These are phyloP conservation scores for Hystrix brachyura DNA, from an alignment of 2,113 vertebrate genomes.

Conservation along the genomic window DNA sequence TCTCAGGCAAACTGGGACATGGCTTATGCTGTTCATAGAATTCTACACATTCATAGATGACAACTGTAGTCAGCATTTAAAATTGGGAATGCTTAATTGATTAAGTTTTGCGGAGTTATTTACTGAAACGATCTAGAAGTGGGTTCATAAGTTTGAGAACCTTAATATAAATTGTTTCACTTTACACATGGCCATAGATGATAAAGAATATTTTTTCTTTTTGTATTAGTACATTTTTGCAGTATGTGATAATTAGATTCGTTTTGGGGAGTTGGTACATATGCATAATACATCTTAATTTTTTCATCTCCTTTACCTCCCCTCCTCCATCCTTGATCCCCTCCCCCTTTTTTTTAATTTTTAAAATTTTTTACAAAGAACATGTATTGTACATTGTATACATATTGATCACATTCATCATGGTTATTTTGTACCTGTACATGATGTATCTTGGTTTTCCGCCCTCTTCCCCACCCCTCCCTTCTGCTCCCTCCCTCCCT, in stretches of 20 bases:
- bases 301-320: background rate
- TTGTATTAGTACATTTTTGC: background rate
- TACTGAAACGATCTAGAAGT: constrained; percentile 16
- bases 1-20: background rate
- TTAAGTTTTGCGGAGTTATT: constrained; percentile 35
- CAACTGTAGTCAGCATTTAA: constrained; percentile 39
- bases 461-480: too few relatives aligned
- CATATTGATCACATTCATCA: too few relatives aligned
- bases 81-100: constrained; percentile 61
- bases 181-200: constrained; percentile 22
- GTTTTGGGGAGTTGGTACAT: background rate
- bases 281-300: background rate
- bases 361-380: too few relatives aligned
- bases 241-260: background rate
- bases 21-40: constrained; percentile 29
- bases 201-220: background rate
- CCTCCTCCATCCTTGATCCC: background rate
- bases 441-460: too few relatives aligned
- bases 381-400: too few relatives aligned
- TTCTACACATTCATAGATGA: constrained; percentile 30
- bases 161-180: constrained; percentile 38
- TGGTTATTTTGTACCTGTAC: too few relatives aligned
- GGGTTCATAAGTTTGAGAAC: constrained; percentile 42
- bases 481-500: too few relatives aligned
- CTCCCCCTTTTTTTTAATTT: background rate